Base-by-base conservation (phyloP, 2,797 vertebrate genomes). In the Menidia menidia region DNA sequence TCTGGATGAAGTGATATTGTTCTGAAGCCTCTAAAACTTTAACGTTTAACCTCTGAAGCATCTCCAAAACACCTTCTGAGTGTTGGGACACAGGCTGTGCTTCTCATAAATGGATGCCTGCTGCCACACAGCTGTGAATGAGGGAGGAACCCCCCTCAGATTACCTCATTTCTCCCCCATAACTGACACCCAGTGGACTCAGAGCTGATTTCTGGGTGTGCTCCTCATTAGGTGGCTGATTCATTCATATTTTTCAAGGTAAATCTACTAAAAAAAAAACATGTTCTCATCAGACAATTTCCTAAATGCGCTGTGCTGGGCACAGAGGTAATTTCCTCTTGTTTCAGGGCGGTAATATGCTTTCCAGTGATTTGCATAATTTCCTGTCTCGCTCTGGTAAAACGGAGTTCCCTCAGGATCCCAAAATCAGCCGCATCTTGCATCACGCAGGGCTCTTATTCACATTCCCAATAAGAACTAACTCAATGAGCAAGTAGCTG, bases 381-480 rank as follows among this genome's bases (percentile, higher is more conserved):
- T 72, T 75, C 33, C 44, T 56, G 18, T 55, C 44, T 43, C 25
- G 39, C 48, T 75, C 53, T 65, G n/a, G 25, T 1, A 32, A 59
- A 66, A 45, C 14, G 50, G 43, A 35, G 51, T 67, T 58, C 54
- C 65, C 73, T 44, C 31, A 5, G 72, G 61, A 70, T 15, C 69
- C 43, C 61, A 68, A 70, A 73, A 44, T 48, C 14, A 39, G 56
- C 12, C 60, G 57, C 64, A 68, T 78, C 31, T 58, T 50, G 33
- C 59, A 66, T 61, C 25, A 19, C 55, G 14, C 19, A 32, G 48
- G 59, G 25, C 52, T 60, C 12, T 50, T 30, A 66, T 63, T 54
- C 18, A 48, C 48, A 19, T 70, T 64, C 32, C 73, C 75, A 63
- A 62, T 52, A 72, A 1, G 3, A 67, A 61, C 45, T 65, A 61